Evolutionary conservation across 2,113 vertebrate genomes (phyloP), one percentile per base, ranked within the genome.

Genomic region (Brienomyrus brachyistius): DNA sequence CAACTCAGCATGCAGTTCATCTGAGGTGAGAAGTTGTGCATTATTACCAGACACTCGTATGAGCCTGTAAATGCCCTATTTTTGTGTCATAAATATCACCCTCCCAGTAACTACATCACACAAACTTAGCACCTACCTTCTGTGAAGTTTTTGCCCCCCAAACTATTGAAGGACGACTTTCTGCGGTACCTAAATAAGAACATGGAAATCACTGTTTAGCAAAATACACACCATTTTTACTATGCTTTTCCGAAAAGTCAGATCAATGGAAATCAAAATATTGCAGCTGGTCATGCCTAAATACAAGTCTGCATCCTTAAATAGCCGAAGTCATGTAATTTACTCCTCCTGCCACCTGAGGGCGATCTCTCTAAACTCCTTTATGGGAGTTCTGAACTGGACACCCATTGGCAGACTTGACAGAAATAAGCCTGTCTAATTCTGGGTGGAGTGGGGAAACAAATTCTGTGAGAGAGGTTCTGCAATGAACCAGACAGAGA

Each of bases 1-100:
- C 70, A 99, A 97, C 92, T 99, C 98, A 31, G 98, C 98, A 0
- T 99, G 98, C 88, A 99, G 98, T 92, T 99, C 98, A 95, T 98
- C 98, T 99, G 95, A 45, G 0, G 21, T 84, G 47, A 94, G 88
- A 92, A 91, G 2, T 21, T 88, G 86, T 50, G 90, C 6, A 88
- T 88, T 89, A 92, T 88, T 21, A 1, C 45, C 21, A 92, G 87
- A 10, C 59, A 91, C 87, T 15, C 89, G 88, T 40, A 43, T 86
- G 50, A 15, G 21, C 47, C 27, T 31, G 27, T 27, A 88, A 83
- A 13, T 47, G 40, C 50, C n/a, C 2, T 17, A 21, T 15, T 27
- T 31, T 11, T 9, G 8, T 1, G 9, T 13, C 51, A 56, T 8
- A 6, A 56, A 84, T 31, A 70, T 47, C 45, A 50, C 13, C 15